Evolutionary conservation across 2,113 vertebrate species (phyloP), one percentile per base, ranked within the genome.

Genomic region (Suricata suricatta): DNA sequence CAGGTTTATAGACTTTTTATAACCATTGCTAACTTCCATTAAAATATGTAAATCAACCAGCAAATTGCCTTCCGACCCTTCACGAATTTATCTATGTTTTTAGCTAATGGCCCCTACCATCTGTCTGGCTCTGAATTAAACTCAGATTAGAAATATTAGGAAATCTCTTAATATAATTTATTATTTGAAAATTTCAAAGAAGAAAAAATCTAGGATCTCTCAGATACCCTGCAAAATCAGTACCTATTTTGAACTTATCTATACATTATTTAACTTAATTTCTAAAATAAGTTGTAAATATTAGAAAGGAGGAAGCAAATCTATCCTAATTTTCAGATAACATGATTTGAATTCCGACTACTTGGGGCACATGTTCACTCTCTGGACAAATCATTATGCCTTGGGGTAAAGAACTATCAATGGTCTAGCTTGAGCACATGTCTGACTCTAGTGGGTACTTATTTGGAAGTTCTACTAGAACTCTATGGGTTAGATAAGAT

Each of bases 1-100:
- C 17, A 79, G 54, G 44, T 84, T 90, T 93, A 87, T 50, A 83
- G 57, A n/a, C n/a, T 4, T 92, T 93, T 83, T 74, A 96, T 2
- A 95, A 13, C 7, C 21, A 60, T 87, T 79, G 81, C 27, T 97
- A 88, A 66, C 41, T 90, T 91, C 44, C 35, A 94, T 69, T 35
- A 41, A n/a, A 93, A 63, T 91, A 84, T 69, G 27, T 82, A 94
- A 95, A 92, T 93, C 47, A 94, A 63, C 64, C 38, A 93, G 44
- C 47, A 68, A 63, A 35, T 91, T 83, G 81, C 60, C 66, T 64
- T 57, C 33, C 54, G 83, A 4, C 9, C 4, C 35, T 96, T 83
- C 33, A 33, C 91, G 11, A 91, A 91, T 77, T 88, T 63, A 57
- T 87, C 27, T n/a, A 25, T 68, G 10, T 76, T 95, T 88, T 81